Conservation (phyloP, 1,140 invertebrate species). For the Pseudomyrmex sp. region DNA sequence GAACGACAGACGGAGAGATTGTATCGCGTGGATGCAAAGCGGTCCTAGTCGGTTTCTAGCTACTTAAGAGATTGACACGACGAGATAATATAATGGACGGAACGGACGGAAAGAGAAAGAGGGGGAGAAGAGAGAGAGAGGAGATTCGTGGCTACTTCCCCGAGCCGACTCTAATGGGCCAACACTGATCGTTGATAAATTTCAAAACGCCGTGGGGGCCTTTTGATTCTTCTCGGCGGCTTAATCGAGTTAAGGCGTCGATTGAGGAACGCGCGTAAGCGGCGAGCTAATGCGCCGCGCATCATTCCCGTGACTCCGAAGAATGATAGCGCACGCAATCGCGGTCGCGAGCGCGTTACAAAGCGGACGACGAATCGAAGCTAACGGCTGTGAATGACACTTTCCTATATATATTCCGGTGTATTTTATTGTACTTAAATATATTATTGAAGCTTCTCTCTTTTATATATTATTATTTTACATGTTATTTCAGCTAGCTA, state of each 20-base stretch:
- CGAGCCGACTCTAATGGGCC: constrained; percentile 70
- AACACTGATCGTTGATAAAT: constrained; percentile 74
- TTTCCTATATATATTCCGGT: no score
- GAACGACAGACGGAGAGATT: constrained; percentile 53
- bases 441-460: not conserved
- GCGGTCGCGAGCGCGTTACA: not conserved
- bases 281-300: constrained; percentile 53
- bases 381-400: no score
- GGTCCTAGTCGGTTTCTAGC: constrained; percentile 69
- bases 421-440: not conserved
- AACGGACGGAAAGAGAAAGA: constrained; percentile 24
- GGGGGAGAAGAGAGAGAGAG: not conserved
- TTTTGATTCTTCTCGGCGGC: constrained; percentile 59
- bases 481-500: not conserved
- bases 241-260: constrained; percentile 67
- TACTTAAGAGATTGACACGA: constrained; percentile 75
- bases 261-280: constrained; percentile 58
- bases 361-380: constrained; percentile 8
- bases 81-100: constrained; percentile 73
- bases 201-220: constrained; percentile 67
- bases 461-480: no score
- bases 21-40: constrained; percentile 65
- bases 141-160: constrained; percentile 51
- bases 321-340: constrained; percentile 38
- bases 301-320: not conserved